Conservation (phyloP, 2,113 vertebrate genomes). For the Sisor rabdophorus region DNA sequence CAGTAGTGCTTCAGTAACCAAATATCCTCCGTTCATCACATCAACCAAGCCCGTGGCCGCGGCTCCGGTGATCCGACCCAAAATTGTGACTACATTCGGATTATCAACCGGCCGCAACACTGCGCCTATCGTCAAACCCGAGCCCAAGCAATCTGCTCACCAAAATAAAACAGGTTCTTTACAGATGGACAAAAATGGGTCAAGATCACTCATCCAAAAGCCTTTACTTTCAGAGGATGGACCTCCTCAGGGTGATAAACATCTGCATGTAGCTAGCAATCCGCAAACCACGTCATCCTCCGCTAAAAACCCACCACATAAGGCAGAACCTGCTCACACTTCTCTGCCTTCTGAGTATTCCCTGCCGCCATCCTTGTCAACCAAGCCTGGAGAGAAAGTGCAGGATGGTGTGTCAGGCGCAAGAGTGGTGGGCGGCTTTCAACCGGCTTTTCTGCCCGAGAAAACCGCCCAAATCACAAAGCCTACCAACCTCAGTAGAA, state of each 20-base stretch:
- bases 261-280: background rate
- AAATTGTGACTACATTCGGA: constrained; percentile 52
- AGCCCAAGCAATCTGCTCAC: constrained; percentile 31
- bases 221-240: constrained; percentile 9
- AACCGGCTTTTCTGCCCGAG: constrained; percentile 56
- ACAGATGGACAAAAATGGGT: constrained; percentile 16
- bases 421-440: constrained; percentile 29
- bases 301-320: constrained; percentile 38
- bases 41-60: constrained; percentile 37
- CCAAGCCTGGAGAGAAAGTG: constrained; percentile 11
- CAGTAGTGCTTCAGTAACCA: constrained; percentile 37
- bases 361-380: constrained; percentile 18
- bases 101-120: constrained; percentile 48
- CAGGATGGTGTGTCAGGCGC: constrained; percentile 29
- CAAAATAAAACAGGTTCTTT: constrained; percentile 27
- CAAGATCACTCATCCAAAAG: constrained; percentile 8
- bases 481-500: constrained; percentile 66
- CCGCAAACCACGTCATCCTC: constrained; percentile 9
- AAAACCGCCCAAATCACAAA: constrained; percentile 76
- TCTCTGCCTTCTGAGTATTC: constrained; percentile 35
- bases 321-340: constrained; percentile 14
- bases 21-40: constrained; percentile 40
- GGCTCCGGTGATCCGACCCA: constrained; percentile 38
- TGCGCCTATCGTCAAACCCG: constrained; percentile 42
- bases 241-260: constrained; percentile 12